Evolutionary conservation across 2,113 vertebrate species (phyloP).

Genomic region (Pterocles burchelli): DNA sequence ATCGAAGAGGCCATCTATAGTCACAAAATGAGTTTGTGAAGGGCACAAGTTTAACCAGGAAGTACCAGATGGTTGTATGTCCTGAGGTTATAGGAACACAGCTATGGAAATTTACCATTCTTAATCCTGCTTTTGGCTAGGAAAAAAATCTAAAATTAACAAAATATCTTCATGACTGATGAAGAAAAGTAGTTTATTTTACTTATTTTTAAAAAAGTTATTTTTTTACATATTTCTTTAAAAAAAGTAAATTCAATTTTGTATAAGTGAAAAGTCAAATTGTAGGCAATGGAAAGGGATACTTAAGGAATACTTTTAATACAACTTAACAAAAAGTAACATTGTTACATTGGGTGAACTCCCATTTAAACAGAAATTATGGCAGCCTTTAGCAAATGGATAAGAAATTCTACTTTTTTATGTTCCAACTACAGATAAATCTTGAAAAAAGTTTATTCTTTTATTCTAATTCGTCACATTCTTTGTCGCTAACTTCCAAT

Average conservation of each 20-base stretch:
- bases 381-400: neutral
- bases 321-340: neutral
- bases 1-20: conserved; percentile 33
- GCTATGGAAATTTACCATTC: neutral
- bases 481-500: no score
- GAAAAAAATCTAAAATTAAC: neutral
- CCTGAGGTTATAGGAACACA: neutral
- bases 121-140: neutral
- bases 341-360: neutral
- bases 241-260: neutral
- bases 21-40: conserved; percentile 39
- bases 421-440: neutral
- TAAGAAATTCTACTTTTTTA: neutral
- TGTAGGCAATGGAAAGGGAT: neutral
- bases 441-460: no score
- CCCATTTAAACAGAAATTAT: neutral
- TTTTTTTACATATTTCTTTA: no score
- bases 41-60: conserved; percentile 29
- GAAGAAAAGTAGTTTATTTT: neutral
- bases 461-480: no score
- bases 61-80: conserved; percentile 43
- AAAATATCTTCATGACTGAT: neutral
- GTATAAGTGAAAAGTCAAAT: neutral
- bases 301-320: neutral
- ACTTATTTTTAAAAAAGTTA: neutral